These are phyloP conservation scores for Hyppa rectilinea DNA, from an alignment of 2,888 invertebrate genomes.

Conservation along the genomic window DNA sequence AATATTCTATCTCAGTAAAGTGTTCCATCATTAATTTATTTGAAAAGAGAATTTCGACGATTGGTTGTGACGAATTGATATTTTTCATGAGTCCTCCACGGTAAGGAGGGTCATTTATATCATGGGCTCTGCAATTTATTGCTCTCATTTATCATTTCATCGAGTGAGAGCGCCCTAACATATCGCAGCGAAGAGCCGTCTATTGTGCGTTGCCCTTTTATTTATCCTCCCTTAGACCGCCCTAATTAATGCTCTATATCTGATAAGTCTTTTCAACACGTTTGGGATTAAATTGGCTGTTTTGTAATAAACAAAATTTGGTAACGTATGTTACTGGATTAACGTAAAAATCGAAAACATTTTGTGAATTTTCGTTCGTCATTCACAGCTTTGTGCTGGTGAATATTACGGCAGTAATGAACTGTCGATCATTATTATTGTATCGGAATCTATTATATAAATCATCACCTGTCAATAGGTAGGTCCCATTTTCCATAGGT, in stretches of 20 bases:
- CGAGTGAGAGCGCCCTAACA: slow-evolving; percentile 74
- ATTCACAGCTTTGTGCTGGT: slow-evolving; percentile 12
- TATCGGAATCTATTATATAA: neutral
- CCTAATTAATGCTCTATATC: slow-evolving; percentile 58
- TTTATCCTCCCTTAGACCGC: slow-evolving; percentile 52
- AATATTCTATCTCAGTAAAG: slow-evolving; percentile 69
- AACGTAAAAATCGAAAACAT: slow-evolving; percentile 26
- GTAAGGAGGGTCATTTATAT: slow-evolving; percentile 83
- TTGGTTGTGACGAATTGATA: slow-evolving; percentile 84
- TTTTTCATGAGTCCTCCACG: slow-evolving; percentile 83
- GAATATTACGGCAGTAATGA: slow-evolving; percentile 22
- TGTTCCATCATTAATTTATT: slow-evolving; percentile 78
- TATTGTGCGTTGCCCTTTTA: slow-evolving; percentile 66
- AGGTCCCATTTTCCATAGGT: neutral
- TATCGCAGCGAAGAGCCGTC: slow-evolving; percentile 62
- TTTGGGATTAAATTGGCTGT: slow-evolving; percentile 31
- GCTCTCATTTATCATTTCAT: slow-evolving; percentile 85
- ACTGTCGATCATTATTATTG: slow-evolving; percentile 27
- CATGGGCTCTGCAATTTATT: slow-evolving; percentile 84
- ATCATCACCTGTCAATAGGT: neutral
- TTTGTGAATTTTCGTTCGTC: slow-evolving; percentile 17
- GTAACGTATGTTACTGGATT: neutral
- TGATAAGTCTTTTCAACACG: slow-evolving; percentile 42
- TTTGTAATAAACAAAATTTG: slow-evolving; percentile 25
- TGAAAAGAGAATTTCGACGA: slow-evolving; percentile 71